A percentile compares a stretch with the other conserved stretches of the same genome.
phyloP scores from a whole-genome alignment of 1,140 invertebrate genomes.

The Caenorhabditis elegans region WBcel235 BX284606.5:7815501-7816000 shows the following conservation, averaged over 20 bases:
- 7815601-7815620: background rate
- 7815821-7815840: too few species aligned
- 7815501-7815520: too few species aligned
- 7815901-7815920: background rate
- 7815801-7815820: too few species aligned
- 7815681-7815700: background rate
- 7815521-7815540: background rate
- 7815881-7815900: too few species aligned
- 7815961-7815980: constrained; percentile 3
- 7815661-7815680: constrained; percentile 3
- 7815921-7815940: background rate
- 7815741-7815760: background rate
- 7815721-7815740: background rate
- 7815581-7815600: background rate
- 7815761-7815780: background rate
- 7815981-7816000: background rate
- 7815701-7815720: background rate
- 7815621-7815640: background rate
- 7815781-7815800: too few species aligned
- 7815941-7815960: background rate
- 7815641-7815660: background rate
- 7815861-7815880: too few species aligned
- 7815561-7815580: background rate
- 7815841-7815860: too few species aligned
- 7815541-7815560: background rate